Percentiles rank a stretch among this genome's conserved stretches.
These are phyloP conservation scores for Melanchra persicariae DNA, from an alignment of 2,888 invertebrate species.

Conservation along the genomic window DNA sequence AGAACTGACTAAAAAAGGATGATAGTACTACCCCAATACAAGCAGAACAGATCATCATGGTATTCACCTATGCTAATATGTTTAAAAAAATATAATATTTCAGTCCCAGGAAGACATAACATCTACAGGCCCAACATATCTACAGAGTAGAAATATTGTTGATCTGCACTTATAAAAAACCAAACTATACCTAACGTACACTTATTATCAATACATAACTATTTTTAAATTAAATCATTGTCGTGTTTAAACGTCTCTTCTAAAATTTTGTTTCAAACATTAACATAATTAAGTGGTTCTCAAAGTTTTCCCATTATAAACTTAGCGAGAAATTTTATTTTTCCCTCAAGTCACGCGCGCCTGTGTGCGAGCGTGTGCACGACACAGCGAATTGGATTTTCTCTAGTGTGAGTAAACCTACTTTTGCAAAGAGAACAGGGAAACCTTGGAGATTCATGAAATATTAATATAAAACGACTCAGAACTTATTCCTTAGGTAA, in stretches of 20 bases:
- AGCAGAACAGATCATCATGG: background rate
- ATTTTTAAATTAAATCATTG: constrained; percentile 86
- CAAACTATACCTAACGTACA: constrained; percentile 1
- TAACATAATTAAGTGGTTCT: constrained; percentile 91
- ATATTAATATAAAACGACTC: constrained; percentile 86
- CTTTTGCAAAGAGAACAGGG: constrained; percentile 89
- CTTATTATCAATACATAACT: constrained; percentile 55
- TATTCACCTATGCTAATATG: background rate
- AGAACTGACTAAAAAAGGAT: background rate
- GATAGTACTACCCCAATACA: background rate
- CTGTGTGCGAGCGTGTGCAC: constrained; percentile 88
- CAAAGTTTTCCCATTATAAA: constrained; percentile 91
- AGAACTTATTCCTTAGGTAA: constrained; percentile 82
- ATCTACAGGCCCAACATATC: too few relatives aligned
- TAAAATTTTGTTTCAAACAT: constrained; percentile 91
- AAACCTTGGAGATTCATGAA: constrained; percentile 88
- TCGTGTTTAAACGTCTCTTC: constrained; percentile 89
- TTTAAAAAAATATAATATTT: constrained; percentile 3
- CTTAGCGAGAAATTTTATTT: constrained; percentile 91
- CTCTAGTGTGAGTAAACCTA: constrained; percentile 89
- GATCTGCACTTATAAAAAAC: background rate
- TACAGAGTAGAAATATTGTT: background rate
- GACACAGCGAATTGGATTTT: constrained; percentile 89
- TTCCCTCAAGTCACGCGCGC: constrained; percentile 89
- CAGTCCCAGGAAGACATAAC: background rate